Conservation (phyloP, 2,888 invertebrate genomes). For the Drosophila meridiana region DNA sequence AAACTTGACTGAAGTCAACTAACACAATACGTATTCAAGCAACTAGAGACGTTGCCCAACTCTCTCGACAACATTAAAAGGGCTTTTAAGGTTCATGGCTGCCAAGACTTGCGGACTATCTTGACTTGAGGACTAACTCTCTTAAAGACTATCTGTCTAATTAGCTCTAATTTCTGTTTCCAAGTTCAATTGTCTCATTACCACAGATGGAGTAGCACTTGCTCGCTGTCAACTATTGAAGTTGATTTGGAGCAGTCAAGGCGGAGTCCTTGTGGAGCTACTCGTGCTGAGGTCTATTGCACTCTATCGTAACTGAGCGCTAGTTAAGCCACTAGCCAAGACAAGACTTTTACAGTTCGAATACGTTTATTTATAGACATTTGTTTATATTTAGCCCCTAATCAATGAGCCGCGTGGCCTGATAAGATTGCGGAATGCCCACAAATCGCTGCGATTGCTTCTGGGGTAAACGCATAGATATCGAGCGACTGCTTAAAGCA, state of each 20-base stretch:
- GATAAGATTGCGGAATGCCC: slow-evolving; percentile 66
- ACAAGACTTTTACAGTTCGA: slow-evolving; percentile 37
- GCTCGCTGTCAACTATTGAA: slow-evolving; percentile 4
- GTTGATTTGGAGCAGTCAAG: slow-evolving; percentile 5
- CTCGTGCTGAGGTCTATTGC: slow-evolving; percentile 1
- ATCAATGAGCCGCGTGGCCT: slow-evolving; percentile 48
- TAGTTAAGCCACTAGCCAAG: slow-evolving; percentile 18
- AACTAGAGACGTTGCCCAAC: background rate
- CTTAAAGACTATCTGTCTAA: slow-evolving; percentile 2
- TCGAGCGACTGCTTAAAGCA: slow-evolving; percentile 22
- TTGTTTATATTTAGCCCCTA: slow-evolving; percentile 72
- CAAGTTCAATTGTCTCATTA: slow-evolving; percentile 20
- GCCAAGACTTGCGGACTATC: background rate
- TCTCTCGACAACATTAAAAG: too few species aligned
- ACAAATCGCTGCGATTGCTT: slow-evolving; percentile 31
- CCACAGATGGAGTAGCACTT: slow-evolving; percentile 17
- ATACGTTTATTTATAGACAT: slow-evolving; percentile 62
- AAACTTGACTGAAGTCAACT: too few species aligned
- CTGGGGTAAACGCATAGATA: slow-evolving; percentile 40
- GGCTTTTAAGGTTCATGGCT: background rate
- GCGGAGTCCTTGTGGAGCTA: slow-evolving; percentile 17
- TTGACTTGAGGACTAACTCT: too few species aligned
- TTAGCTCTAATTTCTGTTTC: slow-evolving; percentile 19
- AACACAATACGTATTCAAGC: too few species aligned
- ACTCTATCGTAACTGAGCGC: slow-evolving; percentile 3